These are phyloP conservation scores for Cardinalis cardinalis DNA, from an alignment of 2,113 vertebrate genomes.

Conservation along the genomic window DNA sequence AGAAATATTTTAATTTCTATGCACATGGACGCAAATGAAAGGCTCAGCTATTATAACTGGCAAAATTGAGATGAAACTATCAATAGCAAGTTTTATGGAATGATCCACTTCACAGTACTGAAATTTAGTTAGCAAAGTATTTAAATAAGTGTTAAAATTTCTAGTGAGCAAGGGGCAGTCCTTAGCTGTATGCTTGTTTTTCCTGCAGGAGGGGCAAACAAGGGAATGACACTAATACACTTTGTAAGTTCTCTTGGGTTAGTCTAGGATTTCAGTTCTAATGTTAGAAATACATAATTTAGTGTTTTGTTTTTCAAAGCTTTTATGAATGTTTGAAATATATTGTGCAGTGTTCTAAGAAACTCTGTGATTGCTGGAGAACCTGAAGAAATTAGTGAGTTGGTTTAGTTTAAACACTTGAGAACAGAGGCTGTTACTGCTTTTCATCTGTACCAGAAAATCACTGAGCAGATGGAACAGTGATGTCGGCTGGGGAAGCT, in stretches of 20 bases:
- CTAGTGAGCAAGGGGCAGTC: not conserved
- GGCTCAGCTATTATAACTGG: not conserved
- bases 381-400: not conserved
- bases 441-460: not conserved
- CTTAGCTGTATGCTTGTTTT: not conserved
- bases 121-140: not conserved
- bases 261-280: not conserved
- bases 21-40: fast-evolving
- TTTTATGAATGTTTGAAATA: not conserved
- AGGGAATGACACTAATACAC: not conserved
- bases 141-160: not conserved
- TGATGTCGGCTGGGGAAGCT: not conserved
- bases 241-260: not conserved
- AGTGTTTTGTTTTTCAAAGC: not conserved
- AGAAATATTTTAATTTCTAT: not conserved
- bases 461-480: not conserved
- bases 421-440: not conserved
- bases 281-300: not conserved
- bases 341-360: not conserved
- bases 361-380: not conserved
- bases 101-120: not conserved
- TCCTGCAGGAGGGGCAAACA: not conserved
- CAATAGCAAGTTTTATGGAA: not conserved
- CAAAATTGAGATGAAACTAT: not conserved
- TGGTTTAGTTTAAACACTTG: not conserved